Conservation (phyloP, 2,888 invertebrate genomes). For the Drosophila merina region DNA sequence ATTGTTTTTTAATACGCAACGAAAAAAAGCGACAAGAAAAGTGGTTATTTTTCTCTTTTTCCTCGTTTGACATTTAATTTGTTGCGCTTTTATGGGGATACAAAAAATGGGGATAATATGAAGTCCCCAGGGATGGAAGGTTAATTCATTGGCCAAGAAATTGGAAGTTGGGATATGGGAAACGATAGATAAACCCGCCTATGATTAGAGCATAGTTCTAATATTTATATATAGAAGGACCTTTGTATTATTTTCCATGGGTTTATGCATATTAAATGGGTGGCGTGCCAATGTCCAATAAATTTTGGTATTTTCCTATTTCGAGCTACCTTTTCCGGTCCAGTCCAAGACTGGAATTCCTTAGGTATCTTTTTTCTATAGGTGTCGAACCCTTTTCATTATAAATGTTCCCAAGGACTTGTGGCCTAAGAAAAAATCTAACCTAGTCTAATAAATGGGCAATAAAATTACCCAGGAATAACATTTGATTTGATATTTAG, state of each 20-base stretch:
- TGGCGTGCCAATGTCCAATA: constrained; percentile 82
- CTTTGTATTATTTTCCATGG: too few species aligned
- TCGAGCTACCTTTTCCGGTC: constrained; percentile 64
- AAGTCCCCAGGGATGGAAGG: constrained; percentile 14
- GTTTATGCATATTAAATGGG: constrained; percentile 63
- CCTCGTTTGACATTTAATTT: constrained; percentile 71
- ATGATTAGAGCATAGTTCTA: not conserved
- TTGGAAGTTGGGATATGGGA: too few species aligned
- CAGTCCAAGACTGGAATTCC: too few species aligned
- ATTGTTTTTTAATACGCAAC: constrained; percentile 81
- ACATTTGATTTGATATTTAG: too few species aligned
- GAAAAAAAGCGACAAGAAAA: constrained; percentile 20
- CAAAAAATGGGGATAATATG: not conserved
- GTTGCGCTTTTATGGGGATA: constrained; percentile 59
- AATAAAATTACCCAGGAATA: too few species aligned
- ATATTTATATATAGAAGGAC: too few species aligned
- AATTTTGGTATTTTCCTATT: constrained; percentile 78
- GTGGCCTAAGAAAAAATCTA: constrained; percentile 11
- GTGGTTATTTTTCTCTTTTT: constrained; percentile 7
- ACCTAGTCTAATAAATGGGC: too few species aligned
- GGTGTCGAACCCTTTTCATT: constrained; percentile 76
- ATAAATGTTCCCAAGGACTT: constrained; percentile 12
- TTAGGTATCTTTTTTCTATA: constrained; percentile 10
- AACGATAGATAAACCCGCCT: too few species aligned
- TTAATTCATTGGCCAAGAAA: constrained; percentile 22